Base-by-base conservation (phyloP, 2,888 invertebrate genomes). In the Chaetoderma sp. region DNA sequence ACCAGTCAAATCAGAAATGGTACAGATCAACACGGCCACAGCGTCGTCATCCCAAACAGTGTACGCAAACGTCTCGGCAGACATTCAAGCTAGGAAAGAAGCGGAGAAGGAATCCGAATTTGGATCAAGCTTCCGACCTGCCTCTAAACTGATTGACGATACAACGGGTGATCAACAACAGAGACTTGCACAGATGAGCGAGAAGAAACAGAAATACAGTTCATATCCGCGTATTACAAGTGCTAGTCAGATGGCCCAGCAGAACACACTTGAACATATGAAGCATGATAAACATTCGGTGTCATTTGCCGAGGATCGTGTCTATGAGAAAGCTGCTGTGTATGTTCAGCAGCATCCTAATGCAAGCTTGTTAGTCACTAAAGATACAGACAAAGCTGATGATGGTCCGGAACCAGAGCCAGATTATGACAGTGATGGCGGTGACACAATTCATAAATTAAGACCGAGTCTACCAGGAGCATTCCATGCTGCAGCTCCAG, bases 101-200 rank as follows among this genome's bases (percentile, higher is more conserved):
- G 13, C 49, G 32, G 67, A 59, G 28, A 50, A 56, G 28, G 72
- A 72, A 54, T 78, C 74, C 13, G 65, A 74, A 3, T 79, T 76
- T 58, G 80, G 80, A 87, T 95, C 95, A 59, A 94, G 95, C 80
- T 96, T 96, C 89, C 92, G 94, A 77, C 96, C 96, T 8, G 91
- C 93, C 65, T 93, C 94, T 58, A 93, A 93, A 85, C 89, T 96
- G 67, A 95, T 95, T 87, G 95, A 95, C 32, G 93, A 94, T 61
- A 21, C 25, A 28, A 39, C 8, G 13, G 32, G n/a, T 21, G 30
- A 21, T 23, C 16, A 42, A 23, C 61, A 42, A 39, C 25, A 8
- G 42, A 61, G 18, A 55, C 52, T 52, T 16, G 32, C 28, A 18
- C 28, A 52, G 39, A n/a, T n/a, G 10, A 4, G 18, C 13, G 49